phyloP scores from a whole-genome alignment of 2,888 invertebrate genomes.

The Catocala nupta region DNA sequence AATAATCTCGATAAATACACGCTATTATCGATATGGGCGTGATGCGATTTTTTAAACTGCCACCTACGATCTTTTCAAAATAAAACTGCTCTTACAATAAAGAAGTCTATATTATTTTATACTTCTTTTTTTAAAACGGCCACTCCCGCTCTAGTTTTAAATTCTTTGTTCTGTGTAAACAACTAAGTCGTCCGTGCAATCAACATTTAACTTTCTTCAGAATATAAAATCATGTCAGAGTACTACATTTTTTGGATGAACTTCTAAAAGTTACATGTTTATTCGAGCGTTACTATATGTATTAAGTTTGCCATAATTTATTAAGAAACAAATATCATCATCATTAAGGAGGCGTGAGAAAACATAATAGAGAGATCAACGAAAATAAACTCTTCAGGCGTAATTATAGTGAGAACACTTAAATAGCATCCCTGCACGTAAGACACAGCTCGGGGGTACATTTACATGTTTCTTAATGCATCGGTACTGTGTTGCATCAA shows the following conservation, averaged over 20 bases:
- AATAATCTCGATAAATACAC: constrained; percentile 45
- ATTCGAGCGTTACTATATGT: no score
- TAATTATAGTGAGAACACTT: constrained; percentile 41
- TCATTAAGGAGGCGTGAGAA: constrained; percentile 15
- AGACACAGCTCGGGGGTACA: constrained; percentile 50
- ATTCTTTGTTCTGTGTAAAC: no score
- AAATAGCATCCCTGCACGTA: constrained; percentile 50
- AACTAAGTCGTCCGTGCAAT: no score
- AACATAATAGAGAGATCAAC: constrained; percentile 5
- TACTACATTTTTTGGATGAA: no score
- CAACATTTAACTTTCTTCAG: no score
- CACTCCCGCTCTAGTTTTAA: no score
- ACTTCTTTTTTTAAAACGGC: no score
- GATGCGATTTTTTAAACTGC: background rate
- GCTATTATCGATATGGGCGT: constrained; percentile 29
- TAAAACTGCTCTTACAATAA: no score
- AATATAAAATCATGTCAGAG: no score
- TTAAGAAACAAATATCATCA: constrained; percentile 7
- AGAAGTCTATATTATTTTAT: no score
- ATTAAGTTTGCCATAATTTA: background rate
- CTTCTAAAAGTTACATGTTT: no score
- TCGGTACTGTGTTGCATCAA: constrained; percentile 42
- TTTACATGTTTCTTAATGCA: constrained; percentile 57
- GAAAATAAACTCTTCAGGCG: constrained; percentile 11
- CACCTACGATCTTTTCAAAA: no score